Base-by-base conservation (phyloP, 2,113 vertebrate species). In the Vicugna pacos region DNA sequence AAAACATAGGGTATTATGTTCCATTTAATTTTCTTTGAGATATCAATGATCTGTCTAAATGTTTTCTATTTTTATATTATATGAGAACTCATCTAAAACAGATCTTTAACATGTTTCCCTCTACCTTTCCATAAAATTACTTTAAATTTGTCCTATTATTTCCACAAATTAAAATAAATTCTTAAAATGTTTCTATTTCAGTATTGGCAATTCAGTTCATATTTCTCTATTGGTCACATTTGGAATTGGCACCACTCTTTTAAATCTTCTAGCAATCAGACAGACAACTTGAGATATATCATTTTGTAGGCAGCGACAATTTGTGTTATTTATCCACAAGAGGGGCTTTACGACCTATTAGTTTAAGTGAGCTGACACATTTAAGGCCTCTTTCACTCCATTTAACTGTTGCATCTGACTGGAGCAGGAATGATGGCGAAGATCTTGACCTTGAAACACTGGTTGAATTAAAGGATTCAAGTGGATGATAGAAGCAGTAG, bases 381-480 rank as follows among this genome's bases (percentile, higher is more conserved):
- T 98, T 94, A 98, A 98, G 97, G 98, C 72, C 84, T 98, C 97
- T 95, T 98, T 98, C 89, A 97, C 38, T 91, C 94, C 95, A 3
- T 97, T 98, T 52, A 98, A 82, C 42, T 97, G 97, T 86, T 98
- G 98, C 38, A 96, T 96, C 69, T 98, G 97, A 76, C 97, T 96
- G 42, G 98, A 98, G 95, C 97, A 98, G 86, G 98, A 98, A 94
- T 98, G 98, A 35, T 97, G 98, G 85, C 97, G 98, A 83, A 98
- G 95, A 52, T 99, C 99, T 97, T 99, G 99, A 54, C 98, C 98
- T 96, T 98, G 98, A 89, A 99, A 98, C 65, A 99, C 79, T 1
- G 99, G 98, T 42, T 99, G 99, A 50, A 99, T 97, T 14, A 99
- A 96, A 80, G 98, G 98, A 91, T 98, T 99, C 90, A 99, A 95